Percentiles rank a stretch among this genome's conserved stretches.
phyloP scores from a whole-genome alignment of 2,888 invertebrate genomes.

The Stegana nigrithorax region DNA sequence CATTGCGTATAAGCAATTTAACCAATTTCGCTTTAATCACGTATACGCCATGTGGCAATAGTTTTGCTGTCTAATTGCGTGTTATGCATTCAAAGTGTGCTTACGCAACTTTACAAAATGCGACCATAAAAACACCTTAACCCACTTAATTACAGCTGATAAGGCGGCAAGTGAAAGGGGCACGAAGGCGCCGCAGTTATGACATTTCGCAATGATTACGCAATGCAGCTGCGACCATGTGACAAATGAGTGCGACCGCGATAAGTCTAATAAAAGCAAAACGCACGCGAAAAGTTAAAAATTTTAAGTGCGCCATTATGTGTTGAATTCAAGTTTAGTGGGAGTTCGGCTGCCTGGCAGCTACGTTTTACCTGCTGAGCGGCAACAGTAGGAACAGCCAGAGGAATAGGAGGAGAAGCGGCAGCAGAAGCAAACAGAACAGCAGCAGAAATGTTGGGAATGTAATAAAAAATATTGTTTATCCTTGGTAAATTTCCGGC shows the following conservation, averaged over 20 bases:
- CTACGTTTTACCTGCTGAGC: too few relatives aligned
- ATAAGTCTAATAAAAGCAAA: neutral
- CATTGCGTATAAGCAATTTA: constrained; percentile 46
- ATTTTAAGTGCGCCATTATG: neutral
- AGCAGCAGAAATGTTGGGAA: neutral
- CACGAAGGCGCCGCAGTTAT: neutral
- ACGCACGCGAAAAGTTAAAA: neutral
- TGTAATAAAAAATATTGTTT: constrained; percentile 37
- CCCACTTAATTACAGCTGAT: neutral
- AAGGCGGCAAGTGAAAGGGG: neutral
- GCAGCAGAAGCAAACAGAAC: too few relatives aligned
- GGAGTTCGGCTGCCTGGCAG: too few relatives aligned
- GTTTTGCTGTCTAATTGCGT: constrained; percentile 55
- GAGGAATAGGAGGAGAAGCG: too few relatives aligned
- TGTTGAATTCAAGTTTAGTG: too few relatives aligned
- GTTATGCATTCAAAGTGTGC: constrained; percentile 38
- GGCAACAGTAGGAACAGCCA: too few relatives aligned
- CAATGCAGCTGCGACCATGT: too few relatives aligned
- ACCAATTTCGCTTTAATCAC: constrained; percentile 38
- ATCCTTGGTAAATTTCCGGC: constrained; percentile 23
- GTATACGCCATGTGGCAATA: constrained; percentile 57
- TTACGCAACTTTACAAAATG: neutral
- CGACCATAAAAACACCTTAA: neutral
- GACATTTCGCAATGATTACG: too few relatives aligned
- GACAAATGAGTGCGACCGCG: neutral